Evolutionary conservation across 1,140 invertebrate genomes (phyloP), one percentile per base, ranked within the genome.

Genomic region (Linepithema humile): DNA sequence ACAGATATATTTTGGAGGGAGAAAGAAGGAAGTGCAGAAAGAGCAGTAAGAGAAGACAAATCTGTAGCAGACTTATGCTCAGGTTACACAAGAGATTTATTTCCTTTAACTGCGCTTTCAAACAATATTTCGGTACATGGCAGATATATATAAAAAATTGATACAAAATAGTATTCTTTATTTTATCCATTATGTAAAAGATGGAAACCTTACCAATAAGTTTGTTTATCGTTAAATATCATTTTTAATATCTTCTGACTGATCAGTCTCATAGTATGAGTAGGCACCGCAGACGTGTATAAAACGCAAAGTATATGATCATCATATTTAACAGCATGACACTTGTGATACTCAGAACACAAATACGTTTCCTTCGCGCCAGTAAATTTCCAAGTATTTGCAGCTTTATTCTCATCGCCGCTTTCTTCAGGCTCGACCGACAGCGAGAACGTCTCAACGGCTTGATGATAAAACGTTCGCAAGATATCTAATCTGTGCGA

Each of bases 281-380:
- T 96, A 57, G 96, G 96, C 5, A 97, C 95, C 10, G 95, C 93
- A 15, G 96, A 96, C 20, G 95, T 95, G 91, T 96, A 97, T 0
- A 97, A 91, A 7, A 96, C 95, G 88, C 96, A 97, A 72, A 97
- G 95, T 84, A 97, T 94, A 82, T 96, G 94, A 88, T 96, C 94
- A 17, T 94, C 94, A 26, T 95, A 93, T 91, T 95, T 95, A 10
- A 96, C 90, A 15, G 96, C 96, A 88, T 98, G 97, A 90, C 97
- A 97, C 94, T 98, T 98, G 91, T 98, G 97, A 91, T 97, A 97
- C 91, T 98, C 97, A 0, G 97, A 97, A 90, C 96, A 96, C 96
- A 97, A 97, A 92, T 97, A 98, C 3, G 97, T 96, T 94, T 98
- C 97, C 92, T 95, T 93, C 55, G 92, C 92, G 20, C 92, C 90